Evolutionary conservation across 1,140 invertebrate species (phyloP).

Genomic region (Drosophila jambulina): DNA sequence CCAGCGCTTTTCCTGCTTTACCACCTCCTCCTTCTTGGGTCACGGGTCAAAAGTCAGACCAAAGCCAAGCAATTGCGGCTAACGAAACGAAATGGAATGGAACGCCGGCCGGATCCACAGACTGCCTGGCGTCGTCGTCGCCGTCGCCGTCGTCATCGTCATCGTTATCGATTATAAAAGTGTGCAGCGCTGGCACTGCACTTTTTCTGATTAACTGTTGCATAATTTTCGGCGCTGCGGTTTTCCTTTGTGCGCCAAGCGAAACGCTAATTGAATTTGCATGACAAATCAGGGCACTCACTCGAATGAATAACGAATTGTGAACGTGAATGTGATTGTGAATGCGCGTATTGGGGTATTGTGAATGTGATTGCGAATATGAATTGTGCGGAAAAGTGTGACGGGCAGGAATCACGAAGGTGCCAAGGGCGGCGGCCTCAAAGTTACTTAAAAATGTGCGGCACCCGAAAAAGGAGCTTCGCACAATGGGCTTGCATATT

Average conservation of each 20-base stretch:
- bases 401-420: constrained; percentile 10
- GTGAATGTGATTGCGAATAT: background rate
- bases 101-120: constrained; percentile 23
- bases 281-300: constrained; percentile 62
- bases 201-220: constrained; percentile 68
- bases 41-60: constrained; percentile 38
- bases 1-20: background rate
- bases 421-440: constrained; percentile 15
- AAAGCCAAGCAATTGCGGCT: constrained; percentile 24
- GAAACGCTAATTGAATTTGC: constrained; percentile 59
- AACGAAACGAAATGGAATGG: constrained; percentile 7
- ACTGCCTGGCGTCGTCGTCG: constrained; percentile 43
- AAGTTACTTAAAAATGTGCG: constrained; percentile 67
- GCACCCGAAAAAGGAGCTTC: constrained; percentile 19
- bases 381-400: constrained; percentile 5
- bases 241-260: constrained; percentile 42
- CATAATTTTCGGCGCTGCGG: constrained; percentile 60
- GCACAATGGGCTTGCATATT: constrained; percentile 51
- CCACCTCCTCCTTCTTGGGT: constrained; percentile 5
- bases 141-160: constrained; percentile 33
- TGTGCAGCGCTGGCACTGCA: constrained; percentile 15
- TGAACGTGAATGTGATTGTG: constrained; percentile 28
- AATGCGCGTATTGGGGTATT: background rate
- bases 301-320: constrained; percentile 42
- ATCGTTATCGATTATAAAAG: constrained; percentile 71